phyloP scores from a whole-genome alignment of 2,113 vertebrate species.

The Psilopsiagon aymara region DNA sequence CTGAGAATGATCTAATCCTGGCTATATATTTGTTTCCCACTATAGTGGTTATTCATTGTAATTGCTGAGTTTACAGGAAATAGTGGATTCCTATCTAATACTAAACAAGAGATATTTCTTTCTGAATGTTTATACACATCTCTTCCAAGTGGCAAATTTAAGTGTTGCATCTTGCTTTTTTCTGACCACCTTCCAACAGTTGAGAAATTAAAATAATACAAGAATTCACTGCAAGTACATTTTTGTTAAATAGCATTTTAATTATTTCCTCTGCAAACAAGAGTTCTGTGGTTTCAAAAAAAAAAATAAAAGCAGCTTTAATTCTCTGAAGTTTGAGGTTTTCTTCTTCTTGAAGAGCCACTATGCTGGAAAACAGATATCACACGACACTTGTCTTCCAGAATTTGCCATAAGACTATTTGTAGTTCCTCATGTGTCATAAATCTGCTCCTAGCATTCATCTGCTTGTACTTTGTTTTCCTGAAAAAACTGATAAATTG shows the following conservation, averaged over 20 bases:
- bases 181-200: neutral
- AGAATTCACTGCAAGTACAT: neutral
- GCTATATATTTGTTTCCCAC: neutral
- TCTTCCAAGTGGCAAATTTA: neutral
- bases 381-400: neutral
- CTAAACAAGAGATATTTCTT: neutral
- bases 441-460: neutral
- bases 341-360: neutral
- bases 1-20: neutral
- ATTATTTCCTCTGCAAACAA: neutral
- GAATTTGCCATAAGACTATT: neutral
- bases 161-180: neutral
- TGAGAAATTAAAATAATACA: neutral
- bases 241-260: neutral
- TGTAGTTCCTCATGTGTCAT: neutral
- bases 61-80: conserved; percentile 28
- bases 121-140: neutral
- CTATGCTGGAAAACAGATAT: neutral
- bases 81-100: neutral
- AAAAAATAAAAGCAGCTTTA: neutral
- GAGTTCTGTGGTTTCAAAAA: accelerated
- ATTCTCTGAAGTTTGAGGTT: neutral
- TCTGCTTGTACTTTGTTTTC: neutral
- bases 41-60: neutral
- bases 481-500: neutral